Base-by-base conservation (phyloP, 2,888 invertebrate species). In the Ommatoiulus sabulosus region DNA sequence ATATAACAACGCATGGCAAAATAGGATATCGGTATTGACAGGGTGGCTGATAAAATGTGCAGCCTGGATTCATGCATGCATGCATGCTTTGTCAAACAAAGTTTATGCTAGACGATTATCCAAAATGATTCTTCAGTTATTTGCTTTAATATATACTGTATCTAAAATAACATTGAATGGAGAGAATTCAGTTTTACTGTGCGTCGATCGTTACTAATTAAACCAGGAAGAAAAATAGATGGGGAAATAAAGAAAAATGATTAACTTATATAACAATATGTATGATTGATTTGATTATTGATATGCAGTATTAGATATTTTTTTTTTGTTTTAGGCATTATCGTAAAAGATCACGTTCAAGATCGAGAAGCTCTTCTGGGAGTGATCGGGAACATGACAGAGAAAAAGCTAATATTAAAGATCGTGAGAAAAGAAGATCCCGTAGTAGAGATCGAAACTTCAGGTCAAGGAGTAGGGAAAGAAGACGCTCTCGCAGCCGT, bases 301-400 rank as follows among this genome's bases (percentile, higher is more conserved):
- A 48, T 48, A 35, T 35, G 35, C 35, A 35, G 35, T 35, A 35
- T 35, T 48, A 12, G 48, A 48, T 52, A 17, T 17, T 15, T 12
- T 52, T 52, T 17, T 12, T n/a, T 72, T 72, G 35, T 72, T 46
- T 84, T 24, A 85, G 88, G 87, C 88, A 84, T 72, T 87, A 88
- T 24, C 84, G 88, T 8, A 88, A 85, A 85, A 84, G 90, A 72
- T 90, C 90, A 72, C 90, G 91, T 84, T 91, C 90, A 57, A 87
- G 90, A 80, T 91, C 91, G 43, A 90, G 90, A 44, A 89, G 90
- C 35, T 90, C 91, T 44, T 91, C 91, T 10, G 90, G 91, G 63
- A 91, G 91, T 17, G 90, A 84, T 52, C 44, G 88, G 44, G 89
- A 88, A n/a, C 44, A 89, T 43, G 48, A 44, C 12, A 87, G 84